Percentiles rank a stretch among this genome's conserved stretches.
These are phyloP conservation scores for Lates japonicus DNA, from an alignment of 2,797 vertebrate genomes.

Conservation along the genomic window DNA sequence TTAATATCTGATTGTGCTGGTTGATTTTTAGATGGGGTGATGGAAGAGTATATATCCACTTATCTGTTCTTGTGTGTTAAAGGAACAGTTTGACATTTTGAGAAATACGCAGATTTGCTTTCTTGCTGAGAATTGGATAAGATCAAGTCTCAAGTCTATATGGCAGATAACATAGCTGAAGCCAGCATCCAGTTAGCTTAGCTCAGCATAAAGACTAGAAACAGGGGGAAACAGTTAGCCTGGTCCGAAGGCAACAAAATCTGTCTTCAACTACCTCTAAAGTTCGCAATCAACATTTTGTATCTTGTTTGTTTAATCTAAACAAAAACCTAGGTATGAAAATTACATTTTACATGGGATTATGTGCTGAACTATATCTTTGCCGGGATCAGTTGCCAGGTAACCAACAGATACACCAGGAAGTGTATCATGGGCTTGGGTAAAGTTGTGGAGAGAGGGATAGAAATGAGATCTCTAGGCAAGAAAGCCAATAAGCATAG, in stretches of 20 bases:
- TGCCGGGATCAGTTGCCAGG: background rate
- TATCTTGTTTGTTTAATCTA: conserved; percentile 4
- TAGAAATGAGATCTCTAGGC: background rate
- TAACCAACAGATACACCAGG: background rate
- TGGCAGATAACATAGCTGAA: background rate
- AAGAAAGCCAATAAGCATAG: background rate
- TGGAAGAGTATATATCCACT: background rate
- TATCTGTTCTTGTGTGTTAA: background rate
- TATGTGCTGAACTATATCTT: background rate
- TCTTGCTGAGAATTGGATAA: conserved; percentile 1
- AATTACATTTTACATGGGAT: background rate
- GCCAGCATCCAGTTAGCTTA: background rate
- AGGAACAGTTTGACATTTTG: background rate
- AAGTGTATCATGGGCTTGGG: background rate
- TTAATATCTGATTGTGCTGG: background rate
- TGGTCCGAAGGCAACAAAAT: background rate
- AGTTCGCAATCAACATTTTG: background rate
- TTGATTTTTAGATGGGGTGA: background rate
- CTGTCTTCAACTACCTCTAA: background rate
- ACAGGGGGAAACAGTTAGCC: too few relatives aligned
- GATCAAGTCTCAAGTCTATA: background rate
- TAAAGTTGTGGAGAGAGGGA: too few relatives aligned
- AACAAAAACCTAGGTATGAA: background rate
- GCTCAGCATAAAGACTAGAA: background rate
- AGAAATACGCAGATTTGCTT: background rate